phyloP scores from a whole-genome alignment of 1,140 invertebrate genomes.

The Drosophila gunungcola region DNA sequence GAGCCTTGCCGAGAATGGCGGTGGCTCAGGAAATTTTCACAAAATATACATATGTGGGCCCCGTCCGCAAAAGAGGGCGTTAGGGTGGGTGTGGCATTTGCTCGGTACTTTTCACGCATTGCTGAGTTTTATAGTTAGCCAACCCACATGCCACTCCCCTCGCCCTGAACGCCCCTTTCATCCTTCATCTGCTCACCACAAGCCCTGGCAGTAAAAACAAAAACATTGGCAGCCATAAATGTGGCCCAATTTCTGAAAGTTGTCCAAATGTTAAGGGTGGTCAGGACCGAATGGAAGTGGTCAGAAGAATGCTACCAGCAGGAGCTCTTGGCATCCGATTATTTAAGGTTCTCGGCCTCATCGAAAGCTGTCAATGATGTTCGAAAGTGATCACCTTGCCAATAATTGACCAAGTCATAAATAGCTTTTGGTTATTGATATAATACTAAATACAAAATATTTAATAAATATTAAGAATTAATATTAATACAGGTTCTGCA shows the following conservation, averaged over 20 bases:
- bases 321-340: slow-evolving; percentile 6
- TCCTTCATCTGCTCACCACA: slow-evolving; percentile 44
- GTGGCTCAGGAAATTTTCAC: slow-evolving; percentile 14
- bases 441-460: no score
- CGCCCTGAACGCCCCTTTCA: not conserved
- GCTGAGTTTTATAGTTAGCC: slow-evolving; percentile 71
- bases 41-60: slow-evolving; percentile 33
- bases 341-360: slow-evolving; percentile 6
- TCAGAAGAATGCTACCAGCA: not conserved
- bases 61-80: slow-evolving; percentile 3
- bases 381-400: not conserved
- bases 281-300: slow-evolving; percentile 13
- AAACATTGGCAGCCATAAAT: slow-evolving; percentile 55
- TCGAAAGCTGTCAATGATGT: not conserved
- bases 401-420: not conserved
- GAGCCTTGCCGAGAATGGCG: slow-evolving; percentile 42
- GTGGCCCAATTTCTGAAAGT: slow-evolving; percentile 50
- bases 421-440: no score
- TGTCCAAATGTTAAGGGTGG: slow-evolving; percentile 34
- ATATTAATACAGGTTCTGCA: no score
- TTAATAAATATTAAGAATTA: no score
- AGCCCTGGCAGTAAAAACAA: slow-evolving; percentile 52
- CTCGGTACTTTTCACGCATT: slow-evolving; percentile 75
- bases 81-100: slow-evolving; percentile 52
- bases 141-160: slow-evolving; percentile 22